Percentiles rank a stretch among this genome's conserved stretches.
These are phyloP conservation scores for Toxotes jaculatrix DNA, from an alignment of 2,113 vertebrate genomes.

Conservation along the genomic window DNA sequence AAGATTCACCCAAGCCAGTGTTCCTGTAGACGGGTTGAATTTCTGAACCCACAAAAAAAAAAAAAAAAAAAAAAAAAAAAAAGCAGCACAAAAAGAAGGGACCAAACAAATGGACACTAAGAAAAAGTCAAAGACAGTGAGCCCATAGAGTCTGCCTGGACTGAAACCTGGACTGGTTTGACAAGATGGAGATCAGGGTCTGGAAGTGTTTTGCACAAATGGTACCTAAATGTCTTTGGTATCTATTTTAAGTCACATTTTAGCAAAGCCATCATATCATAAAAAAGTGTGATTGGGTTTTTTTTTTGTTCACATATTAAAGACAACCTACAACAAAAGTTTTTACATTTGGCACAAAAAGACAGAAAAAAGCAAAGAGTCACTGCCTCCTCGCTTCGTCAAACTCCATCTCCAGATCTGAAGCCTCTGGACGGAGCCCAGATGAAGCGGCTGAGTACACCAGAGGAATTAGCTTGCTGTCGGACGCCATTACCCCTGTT, in stretches of 20 bases:
- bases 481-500: constrained; percentile 59
- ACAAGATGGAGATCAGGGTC: neutral
- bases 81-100: no score
- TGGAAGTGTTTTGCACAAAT: no score
- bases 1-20: neutral
- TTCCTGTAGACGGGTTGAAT: neutral
- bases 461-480: constrained; percentile 64
- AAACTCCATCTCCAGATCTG: constrained; percentile 25
- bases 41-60: neutral
- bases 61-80: no score
- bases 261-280: no score
- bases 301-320: neutral
- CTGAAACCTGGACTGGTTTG: neutral
- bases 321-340: neutral
- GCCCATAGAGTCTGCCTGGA: neutral
- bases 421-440: constrained; percentile 20
- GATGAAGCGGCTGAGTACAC: constrained; percentile 43
- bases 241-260: neutral
- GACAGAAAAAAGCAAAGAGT: neutral
- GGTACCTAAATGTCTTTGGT: no score
- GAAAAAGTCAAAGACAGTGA: neutral
- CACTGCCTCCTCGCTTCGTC: neutral
- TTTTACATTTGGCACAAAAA: neutral
- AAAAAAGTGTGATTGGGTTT: no score
- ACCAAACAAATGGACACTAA: no score